phyloP scores from a whole-genome alignment of 2,888 invertebrate genomes.

The Drosophila helvetica region DNA sequence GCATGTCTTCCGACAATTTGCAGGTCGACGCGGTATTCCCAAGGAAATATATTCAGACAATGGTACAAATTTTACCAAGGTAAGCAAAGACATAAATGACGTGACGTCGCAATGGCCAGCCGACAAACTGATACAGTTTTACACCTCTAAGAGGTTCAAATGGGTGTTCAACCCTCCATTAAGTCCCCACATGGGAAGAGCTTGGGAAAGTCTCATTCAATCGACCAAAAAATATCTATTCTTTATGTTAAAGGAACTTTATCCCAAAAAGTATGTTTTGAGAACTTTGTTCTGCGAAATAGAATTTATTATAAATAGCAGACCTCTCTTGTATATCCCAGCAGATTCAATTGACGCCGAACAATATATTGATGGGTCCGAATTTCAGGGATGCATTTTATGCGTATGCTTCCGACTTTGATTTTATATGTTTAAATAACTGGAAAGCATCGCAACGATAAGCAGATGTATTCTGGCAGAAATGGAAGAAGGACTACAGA shows the following conservation, averaged over 20 bases:
- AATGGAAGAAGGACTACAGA: neutral
- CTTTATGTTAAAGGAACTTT: slow-evolving; percentile 4
- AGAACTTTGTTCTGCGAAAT: slow-evolving; percentile 21
- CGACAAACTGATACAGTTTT: no score
- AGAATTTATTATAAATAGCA: slow-evolving; percentile 2
- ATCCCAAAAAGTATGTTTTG: slow-evolving; percentile 16
- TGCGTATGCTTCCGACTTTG: slow-evolving; percentile 1
- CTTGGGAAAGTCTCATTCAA: no score
- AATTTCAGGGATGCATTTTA: slow-evolving; percentile 15
- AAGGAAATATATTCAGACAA: no score
- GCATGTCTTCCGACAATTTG: no score
- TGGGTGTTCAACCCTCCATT: no score
- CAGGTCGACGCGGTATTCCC: no score
- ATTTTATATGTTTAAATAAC: neutral
- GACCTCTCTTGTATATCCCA: slow-evolving; percentile 1
- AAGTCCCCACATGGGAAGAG: no score
- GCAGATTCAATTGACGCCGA: slow-evolving; percentile 20
- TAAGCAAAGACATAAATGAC: no score
- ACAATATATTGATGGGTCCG: slow-evolving; percentile 15
- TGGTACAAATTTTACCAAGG: no score
- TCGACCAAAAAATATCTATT: slow-evolving; percentile 6
- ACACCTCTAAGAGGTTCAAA: no score
- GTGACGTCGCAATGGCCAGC: no score
- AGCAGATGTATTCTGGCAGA: slow-evolving; percentile 14
- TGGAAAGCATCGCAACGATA: slow-evolving; percentile 16